phyloP scores from a whole-genome alignment of 92 coral and sea anemone species.

The Zoanthus solanderi region DNA sequence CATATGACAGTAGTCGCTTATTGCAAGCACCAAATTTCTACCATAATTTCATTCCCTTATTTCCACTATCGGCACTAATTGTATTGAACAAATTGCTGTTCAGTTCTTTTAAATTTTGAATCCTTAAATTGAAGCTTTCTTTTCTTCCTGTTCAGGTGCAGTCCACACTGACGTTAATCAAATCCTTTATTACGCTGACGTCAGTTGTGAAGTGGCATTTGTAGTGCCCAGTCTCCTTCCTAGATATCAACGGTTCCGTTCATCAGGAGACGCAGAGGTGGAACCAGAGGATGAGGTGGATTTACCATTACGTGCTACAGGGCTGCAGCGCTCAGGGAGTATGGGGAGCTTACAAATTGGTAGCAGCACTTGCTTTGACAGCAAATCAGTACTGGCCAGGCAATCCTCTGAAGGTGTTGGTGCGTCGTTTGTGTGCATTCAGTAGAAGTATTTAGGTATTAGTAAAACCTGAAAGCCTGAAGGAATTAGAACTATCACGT shows the following conservation, averaged over 20 bases:
- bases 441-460: not conserved
- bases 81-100: not conserved
- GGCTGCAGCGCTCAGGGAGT: constrained; percentile 84
- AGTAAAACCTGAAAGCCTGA: not conserved
- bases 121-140: no score
- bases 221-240: constrained; percentile 92
- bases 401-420: constrained; percentile 80
- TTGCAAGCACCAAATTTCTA: no score
- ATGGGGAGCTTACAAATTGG: constrained; percentile 77
- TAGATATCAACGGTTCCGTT: constrained; percentile 77
- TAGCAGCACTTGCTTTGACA: constrained; percentile 73
- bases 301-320: constrained; percentile 33
- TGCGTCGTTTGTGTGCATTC: constrained; percentile 1
- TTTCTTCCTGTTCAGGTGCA: not conserved
- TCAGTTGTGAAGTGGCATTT: constrained; percentile 93
- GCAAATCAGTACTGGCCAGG: constrained; percentile 62
- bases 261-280: constrained; percentile 66
- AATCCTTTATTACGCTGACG: constrained; percentile 91
- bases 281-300: constrained; percentile 70
- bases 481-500: not conserved
- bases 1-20: no score
- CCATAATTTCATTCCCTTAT: no score
- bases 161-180: constrained; percentile 67
- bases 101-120: not conserved
- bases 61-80: no score